Evolutionary conservation across 2,888 invertebrate genomes (phyloP).

Genomic region (Leptinotarsa tumamoca): DNA sequence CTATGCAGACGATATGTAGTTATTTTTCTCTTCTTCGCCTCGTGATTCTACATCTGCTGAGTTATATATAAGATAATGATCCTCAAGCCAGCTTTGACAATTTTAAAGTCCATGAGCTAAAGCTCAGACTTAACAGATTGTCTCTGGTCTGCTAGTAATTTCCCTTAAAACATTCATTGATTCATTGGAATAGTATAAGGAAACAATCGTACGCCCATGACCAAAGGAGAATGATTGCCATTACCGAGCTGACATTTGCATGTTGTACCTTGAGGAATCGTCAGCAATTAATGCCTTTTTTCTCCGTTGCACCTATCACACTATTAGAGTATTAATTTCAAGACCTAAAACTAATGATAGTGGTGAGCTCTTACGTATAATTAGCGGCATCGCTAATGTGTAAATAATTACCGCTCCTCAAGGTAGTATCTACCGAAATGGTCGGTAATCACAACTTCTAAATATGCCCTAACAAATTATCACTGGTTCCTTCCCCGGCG

Average conservation of each 20-base stretch:
- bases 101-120: no score
- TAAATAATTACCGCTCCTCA: constrained; percentile 66
- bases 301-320: constrained; percentile 57
- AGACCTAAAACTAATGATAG: constrained; percentile 64
- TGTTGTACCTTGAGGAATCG: constrained; percentile 37
- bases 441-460: constrained; percentile 57
- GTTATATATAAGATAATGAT: no score
- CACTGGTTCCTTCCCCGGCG: constrained; percentile 34
- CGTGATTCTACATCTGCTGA: no score
- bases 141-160: no score
- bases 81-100: no score
- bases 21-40: no score
- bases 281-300: constrained; percentile 53
- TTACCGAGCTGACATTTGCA: constrained; percentile 39
- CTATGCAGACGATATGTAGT: no score
- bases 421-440: constrained; percentile 62
- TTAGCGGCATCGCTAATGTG: constrained; percentile 66
- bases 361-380: constrained; percentile 63
- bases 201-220: constrained; percentile 8
- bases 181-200: no score
- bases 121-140: no score
- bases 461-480: constrained; percentile 59
- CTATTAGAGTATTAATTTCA: constrained; percentile 66
- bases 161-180: no score
- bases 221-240: constrained; percentile 27